Evolutionary conservation across 2,888 invertebrate genomes (phyloP), one percentile per base, ranked within the genome.

Genomic region (Lycaena phlaeas): DNA sequence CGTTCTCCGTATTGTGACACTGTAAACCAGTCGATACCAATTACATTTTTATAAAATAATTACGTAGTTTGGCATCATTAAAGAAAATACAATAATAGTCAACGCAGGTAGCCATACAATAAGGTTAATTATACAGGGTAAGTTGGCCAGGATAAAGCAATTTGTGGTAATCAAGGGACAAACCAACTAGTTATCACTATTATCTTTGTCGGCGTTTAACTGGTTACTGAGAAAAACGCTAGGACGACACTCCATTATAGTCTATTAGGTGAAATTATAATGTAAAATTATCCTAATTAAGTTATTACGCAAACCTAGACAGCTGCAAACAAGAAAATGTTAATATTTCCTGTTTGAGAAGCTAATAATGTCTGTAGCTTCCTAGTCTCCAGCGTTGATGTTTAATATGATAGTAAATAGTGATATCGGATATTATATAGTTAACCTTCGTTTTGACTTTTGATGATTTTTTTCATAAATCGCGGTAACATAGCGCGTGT

Each of bases 91-190:
- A n/a, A n/a, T n/a, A n/a, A n/a, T n/a, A n/a, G 2, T 6, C 2
- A 34, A 34, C 18, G 34, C 34, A 31, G 30, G 39, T 39, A 25
- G 26, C 31, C 11, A 40, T 37, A 45, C 38, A 45, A 42, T 44
- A 36, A 38, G 38, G 34, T 51, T 51, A 60, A 65, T 68, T 63
- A 66, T 65, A 54, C 47, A 46, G 52, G 50, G 48, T 49, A 50
- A 53, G 51, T 49, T 48, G 45, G 42, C 45, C 56, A 52, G 59
- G 68, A 77, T 76, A 46, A 72, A 77, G 77, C 67, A 78, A 79
- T 79, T 79, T 74, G 61, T 58, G 57, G 67, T 58, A 71, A 77
- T 74, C 68, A 60, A 59, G 56, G 50, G 61, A 68, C 67, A 68
- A 64, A 62, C 61, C 58, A 54, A 54, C 58, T 44, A 49, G 60